phyloP scores from a whole-genome alignment of 2,888 invertebrate genomes.

The Himalopsyche anomala region DNA sequence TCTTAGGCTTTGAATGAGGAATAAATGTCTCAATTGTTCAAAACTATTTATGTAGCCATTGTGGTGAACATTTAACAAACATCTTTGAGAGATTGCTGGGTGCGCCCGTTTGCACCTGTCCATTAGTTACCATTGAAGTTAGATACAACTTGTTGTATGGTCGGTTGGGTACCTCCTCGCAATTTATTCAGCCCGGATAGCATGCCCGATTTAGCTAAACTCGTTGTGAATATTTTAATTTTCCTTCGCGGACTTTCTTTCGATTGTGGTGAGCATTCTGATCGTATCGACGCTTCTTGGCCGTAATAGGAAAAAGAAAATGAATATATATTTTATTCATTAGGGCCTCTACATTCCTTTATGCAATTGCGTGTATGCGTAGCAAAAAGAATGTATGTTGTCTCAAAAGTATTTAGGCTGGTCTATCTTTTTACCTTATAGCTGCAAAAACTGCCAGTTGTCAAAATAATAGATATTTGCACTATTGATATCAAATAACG shows the following conservation, averaged over 20 bases:
- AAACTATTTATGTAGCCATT: too few species aligned
- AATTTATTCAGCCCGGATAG: conserved; percentile 20
- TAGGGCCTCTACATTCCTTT: neutral
- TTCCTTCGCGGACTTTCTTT: conserved; percentile 9
- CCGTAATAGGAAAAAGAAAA: conserved; percentile 30
- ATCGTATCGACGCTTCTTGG: neutral
- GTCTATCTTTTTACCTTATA: too few species aligned
- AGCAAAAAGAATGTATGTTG: neutral
- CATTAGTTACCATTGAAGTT: neutral
- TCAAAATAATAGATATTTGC: too few species aligned
- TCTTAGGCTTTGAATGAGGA: too few species aligned
- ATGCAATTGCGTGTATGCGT: neutral
- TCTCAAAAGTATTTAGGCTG: too few species aligned
- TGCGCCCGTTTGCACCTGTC: too few species aligned
- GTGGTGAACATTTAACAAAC: too few species aligned
- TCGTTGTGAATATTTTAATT: conserved; percentile 18
- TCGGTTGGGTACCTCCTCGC: neutral
- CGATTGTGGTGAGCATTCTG: conserved; percentile 15
- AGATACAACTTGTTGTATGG: neutral
- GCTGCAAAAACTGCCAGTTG: too few species aligned
- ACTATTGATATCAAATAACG: too few species aligned
- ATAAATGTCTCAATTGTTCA: too few species aligned
- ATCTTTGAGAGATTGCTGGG: too few species aligned
- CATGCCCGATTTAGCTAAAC: conserved; percentile 12
- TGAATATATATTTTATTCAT: neutral